These are phyloP conservation scores for Chroicocephalus ridibundus DNA, from an alignment of 2,113 vertebrate genomes.

Conservation along the genomic window DNA sequence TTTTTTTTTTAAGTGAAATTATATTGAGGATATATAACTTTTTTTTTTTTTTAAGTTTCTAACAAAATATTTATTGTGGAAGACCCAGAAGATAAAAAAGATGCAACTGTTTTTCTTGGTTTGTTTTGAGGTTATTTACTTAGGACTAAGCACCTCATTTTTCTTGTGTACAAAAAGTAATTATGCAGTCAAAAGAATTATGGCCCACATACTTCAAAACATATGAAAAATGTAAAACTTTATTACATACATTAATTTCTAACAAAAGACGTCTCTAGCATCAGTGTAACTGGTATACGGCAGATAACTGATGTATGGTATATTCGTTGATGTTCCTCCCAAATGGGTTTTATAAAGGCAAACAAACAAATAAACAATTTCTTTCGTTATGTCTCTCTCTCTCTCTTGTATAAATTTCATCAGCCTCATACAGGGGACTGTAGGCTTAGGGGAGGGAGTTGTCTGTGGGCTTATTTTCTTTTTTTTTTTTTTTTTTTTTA, in stretches of 20 bases:
- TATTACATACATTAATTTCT: constrained; percentile 85
- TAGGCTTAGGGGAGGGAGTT: not conserved
- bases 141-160: constrained; percentile 81
- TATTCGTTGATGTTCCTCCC: constrained; percentile 74
- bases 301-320: constrained; percentile 77
- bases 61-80: constrained; percentile 74
- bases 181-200: constrained; percentile 85
- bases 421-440: constrained; percentile 24
- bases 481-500: not conserved
- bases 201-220: constrained; percentile 81
- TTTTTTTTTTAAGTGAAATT: constrained; percentile 2
- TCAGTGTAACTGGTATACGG: constrained; percentile 74
- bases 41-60: constrained; percentile 53
- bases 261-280: constrained; percentile 77
- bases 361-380: constrained; percentile 84
- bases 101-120: constrained; percentile 76
- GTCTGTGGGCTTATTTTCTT: not conserved
- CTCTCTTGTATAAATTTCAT: constrained; percentile 74
- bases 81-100: constrained; percentile 73
- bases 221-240: constrained; percentile 88
- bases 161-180: constrained; percentile 84
- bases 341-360: constrained; percentile 80
- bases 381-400: constrained; percentile 68
- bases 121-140: constrained; percentile 83
- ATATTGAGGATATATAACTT: constrained; percentile 48